A percentile compares a stretch with the other conserved stretches of the same genome.
These are phyloP conservation scores for Temnothorax nylanderi DNA, from an alignment of 1,140 invertebrate species.

Conservation along the genomic window DNA sequence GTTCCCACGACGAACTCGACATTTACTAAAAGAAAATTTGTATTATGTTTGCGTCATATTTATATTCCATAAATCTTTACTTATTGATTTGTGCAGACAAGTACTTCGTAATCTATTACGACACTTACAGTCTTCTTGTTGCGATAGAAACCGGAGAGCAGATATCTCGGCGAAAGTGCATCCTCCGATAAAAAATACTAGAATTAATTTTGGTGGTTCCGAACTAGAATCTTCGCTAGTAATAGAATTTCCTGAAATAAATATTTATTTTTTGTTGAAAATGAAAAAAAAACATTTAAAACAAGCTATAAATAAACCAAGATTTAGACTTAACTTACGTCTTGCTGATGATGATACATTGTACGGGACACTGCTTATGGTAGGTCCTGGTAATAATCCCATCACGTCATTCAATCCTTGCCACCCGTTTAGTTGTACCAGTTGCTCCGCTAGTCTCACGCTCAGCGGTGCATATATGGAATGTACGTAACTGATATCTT, in stretches of 20 bases:
- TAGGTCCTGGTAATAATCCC: conserved; percentile 88
- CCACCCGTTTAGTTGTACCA: conserved; percentile 94
- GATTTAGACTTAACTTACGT: conserved; percentile 81
- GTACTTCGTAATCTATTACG: not conserved
- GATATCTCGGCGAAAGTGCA: conserved; percentile 98
- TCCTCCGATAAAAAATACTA: conserved; percentile 98
- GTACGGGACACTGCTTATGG: conserved; percentile 77
- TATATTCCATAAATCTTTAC: not conserved
- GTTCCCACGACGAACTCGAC: conserved; percentile 97
- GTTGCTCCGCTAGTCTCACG: conserved; percentile 93
- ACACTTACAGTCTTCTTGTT: conserved; percentile 94
- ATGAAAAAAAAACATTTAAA: not conserved
- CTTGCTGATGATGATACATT: conserved; percentile 82
- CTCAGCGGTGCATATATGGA: conserved; percentile 98
- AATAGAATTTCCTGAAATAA: conserved; percentile 86
- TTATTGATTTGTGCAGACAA: conserved; percentile 2
- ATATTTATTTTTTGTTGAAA: not conserved
- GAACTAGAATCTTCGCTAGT: conserved; percentile 89
- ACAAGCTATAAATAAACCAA: not conserved
- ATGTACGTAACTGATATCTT: conserved; percentile 97
- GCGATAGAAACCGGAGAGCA: conserved; percentile 95
- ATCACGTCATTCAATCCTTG: conserved; percentile 90
- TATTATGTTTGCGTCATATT: not conserved
- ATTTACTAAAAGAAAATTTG: conserved; percentile 88
- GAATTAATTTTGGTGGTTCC: conserved; percentile 91